These are phyloP conservation scores for Oasisia sp. DNA, from an alignment of 2,888 invertebrate species.

Conservation along the genomic window DNA sequence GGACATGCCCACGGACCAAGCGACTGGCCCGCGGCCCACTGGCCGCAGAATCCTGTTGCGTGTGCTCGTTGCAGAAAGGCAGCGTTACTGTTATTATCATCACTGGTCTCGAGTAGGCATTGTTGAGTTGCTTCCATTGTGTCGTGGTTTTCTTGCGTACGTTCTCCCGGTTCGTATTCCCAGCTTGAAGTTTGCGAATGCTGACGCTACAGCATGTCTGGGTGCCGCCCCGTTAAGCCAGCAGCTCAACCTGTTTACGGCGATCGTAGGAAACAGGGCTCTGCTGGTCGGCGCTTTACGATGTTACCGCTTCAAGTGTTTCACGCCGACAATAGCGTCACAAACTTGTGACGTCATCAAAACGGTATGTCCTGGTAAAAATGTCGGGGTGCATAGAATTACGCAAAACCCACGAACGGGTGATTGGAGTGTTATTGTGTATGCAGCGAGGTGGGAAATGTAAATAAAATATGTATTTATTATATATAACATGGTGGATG, in stretches of 20 bases:
- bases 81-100: background rate
- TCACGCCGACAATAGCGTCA: constrained; percentile 7
- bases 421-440: background rate
- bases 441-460: background rate
- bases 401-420: background rate
- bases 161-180: background rate
- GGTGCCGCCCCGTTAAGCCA: constrained; percentile 3
- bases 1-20: background rate
- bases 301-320: background rate
- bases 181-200: constrained; percentile 17
- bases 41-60: background rate
- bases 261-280: constrained; percentile 13
- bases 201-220: background rate
- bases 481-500: background rate
- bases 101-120: background rate
- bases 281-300: constrained; percentile 5
- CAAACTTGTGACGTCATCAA: background rate
- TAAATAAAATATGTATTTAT: background rate
- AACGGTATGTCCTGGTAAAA: background rate
- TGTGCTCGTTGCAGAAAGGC: background rate
- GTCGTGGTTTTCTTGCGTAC: background rate
- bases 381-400: background rate
- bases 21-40: background rate
- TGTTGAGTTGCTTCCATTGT: background rate
- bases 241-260: background rate